Evolutionary conservation across 2,797 vertebrate genomes (phyloP).

Genomic region (Lemur catta): DNA sequence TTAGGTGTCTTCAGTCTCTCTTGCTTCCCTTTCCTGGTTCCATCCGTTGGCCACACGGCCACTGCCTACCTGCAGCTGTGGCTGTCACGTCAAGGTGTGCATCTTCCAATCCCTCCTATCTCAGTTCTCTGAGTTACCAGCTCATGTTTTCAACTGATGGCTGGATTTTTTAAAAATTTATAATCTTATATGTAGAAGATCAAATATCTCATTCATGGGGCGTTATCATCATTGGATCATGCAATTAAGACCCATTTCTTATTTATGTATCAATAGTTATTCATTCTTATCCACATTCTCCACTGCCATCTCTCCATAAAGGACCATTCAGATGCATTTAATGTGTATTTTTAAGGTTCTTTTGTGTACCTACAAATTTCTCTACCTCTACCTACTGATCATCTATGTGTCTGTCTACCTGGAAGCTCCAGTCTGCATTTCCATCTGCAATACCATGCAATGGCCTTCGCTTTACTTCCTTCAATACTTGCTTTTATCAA

Average conservation of each 20-base stretch:
- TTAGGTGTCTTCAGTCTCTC: background rate
- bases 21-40: background rate
- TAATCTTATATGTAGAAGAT: background rate
- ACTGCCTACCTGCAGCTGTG: background rate
- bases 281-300: background rate
- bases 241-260: background rate
- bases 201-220: background rate
- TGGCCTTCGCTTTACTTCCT: no score
- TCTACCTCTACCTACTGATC: background rate
- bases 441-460: fast-evolving
- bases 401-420: background rate
- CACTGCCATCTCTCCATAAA: background rate
- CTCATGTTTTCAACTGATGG: background rate
- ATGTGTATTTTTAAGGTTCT: background rate
- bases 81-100: background rate
- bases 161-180: background rate
- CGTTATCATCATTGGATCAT: background rate
- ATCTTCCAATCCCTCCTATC: background rate
- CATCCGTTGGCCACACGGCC: background rate
- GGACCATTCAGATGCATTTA: background rate
- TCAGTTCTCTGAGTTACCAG: background rate
- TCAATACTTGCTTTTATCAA: background rate
- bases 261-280: background rate
- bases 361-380: background rate
- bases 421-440: background rate